Base-by-base conservation (phyloP, 2,888 invertebrate genomes). In the Digitonthophagus gazella region DNA sequence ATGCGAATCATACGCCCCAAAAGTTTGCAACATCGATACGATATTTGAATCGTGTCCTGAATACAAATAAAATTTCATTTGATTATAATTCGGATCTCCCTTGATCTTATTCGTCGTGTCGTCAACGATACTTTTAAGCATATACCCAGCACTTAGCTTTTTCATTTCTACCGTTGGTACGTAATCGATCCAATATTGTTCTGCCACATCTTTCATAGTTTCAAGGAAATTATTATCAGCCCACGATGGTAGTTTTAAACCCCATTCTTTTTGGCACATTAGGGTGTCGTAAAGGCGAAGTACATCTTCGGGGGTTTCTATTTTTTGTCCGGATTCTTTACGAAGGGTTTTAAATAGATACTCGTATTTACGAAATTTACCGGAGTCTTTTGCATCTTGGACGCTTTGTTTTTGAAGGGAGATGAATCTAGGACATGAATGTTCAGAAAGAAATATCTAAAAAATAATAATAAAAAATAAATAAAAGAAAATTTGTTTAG, bases 191-290 rank as follows among this genome's bases (percentile, higher is more conserved):
- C 16, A 66, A 15, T 66, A 64, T 19, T 8, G 0, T 8, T 22
- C 14, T 11, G 61, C 22, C 15, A 70, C 18, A n/a, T 65, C 61
- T 14, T 67, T 18, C 16, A 70, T 15, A 3, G 44, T 44, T 54
- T 70, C 54, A 19, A 67, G 65, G 44, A 55, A 70, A 15, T 67
- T 44, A 16, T 58, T 15, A 8, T 65, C 16, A 1, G 70, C 65
- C 70, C 70, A 70, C n/a, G 58, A 28, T 2, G 70, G 70, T 15
- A 67, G 56, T 15, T 56, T 58, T 57, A 69, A 65, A 19, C 69
- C 69, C 15, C 18, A 58, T 15, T 18, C 14, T 55, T 56, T 58
- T 66, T 61, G 61, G 20, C 61, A 61, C 20, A 19, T 61, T 20
- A 19, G n/a, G 1, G 61, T 61, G n/a, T 61, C 61, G 61, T 61